Evolutionary conservation across 2,888 invertebrate genomes (phyloP).

Genomic region (Macropis europaea): DNA sequence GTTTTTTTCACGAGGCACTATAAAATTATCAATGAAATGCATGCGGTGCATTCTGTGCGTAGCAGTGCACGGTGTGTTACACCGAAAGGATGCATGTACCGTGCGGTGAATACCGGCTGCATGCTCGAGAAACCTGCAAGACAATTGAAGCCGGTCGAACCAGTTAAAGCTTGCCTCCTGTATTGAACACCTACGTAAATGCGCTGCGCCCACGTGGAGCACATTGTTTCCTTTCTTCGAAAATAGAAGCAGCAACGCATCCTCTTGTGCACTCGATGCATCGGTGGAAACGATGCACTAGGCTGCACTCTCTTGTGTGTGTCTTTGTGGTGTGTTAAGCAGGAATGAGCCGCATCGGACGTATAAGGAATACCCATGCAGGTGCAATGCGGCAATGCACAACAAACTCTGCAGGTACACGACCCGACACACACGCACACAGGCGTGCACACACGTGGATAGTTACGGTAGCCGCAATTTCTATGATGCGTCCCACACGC

Average conservation of each 20-base stretch:
- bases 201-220: slow-evolving; percentile 41
- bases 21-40: slow-evolving; percentile 1
- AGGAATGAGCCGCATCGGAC: slow-evolving; percentile 24
- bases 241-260: slow-evolving; percentile 42
- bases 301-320: no score
- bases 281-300: no score
- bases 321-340: slow-evolving; percentile 10
- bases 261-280: slow-evolving; percentile 7
- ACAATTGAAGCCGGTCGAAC: slow-evolving; percentile 40
- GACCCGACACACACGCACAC: slow-evolving; percentile 15
- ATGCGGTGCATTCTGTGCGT: background rate
- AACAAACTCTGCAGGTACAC: slow-evolving; percentile 48
- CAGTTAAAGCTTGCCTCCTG: slow-evolving; percentile 30
- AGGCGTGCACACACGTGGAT: background rate
- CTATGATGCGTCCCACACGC: slow-evolving; percentile 28
- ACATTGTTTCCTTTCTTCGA: slow-evolving; percentile 35
- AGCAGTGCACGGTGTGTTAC: slow-evolving; percentile 2
- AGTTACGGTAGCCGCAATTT: slow-evolving; percentile 20
- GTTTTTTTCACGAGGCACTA: no score
- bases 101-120: slow-evolving; percentile 10
- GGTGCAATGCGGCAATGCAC: slow-evolving; percentile 44
- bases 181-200: slow-evolving; percentile 43
- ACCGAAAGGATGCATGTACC: slow-evolving; percentile 12
- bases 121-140: slow-evolving; percentile 30
- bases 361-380: slow-evolving; percentile 35